phyloP scores from a whole-genome alignment of 2,888 invertebrate species.

The Parnassius glacialis region DNA sequence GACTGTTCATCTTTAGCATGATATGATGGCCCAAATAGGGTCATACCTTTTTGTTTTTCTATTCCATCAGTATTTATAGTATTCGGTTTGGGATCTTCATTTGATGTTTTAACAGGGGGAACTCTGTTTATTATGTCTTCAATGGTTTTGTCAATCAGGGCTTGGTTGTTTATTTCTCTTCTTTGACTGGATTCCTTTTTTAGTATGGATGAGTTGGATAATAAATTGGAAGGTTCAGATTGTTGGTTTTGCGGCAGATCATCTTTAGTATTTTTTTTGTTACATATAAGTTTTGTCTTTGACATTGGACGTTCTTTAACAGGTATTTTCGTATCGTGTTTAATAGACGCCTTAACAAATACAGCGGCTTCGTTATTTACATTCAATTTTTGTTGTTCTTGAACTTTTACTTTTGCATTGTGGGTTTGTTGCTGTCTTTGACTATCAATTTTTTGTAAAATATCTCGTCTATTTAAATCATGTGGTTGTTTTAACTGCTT shows the following conservation, averaged over 20 bases:
- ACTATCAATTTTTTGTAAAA: slow-evolving; percentile 69
- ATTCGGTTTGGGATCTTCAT: slow-evolving; percentile 43
- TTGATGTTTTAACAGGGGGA: slow-evolving; percentile 42
- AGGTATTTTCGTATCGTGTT: slow-evolving; percentile 21
- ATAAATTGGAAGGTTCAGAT: slow-evolving; percentile 5
- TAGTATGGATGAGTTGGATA: slow-evolving; percentile 23
- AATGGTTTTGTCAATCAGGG: slow-evolving; percentile 69
- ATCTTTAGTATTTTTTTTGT: slow-evolving; percentile 37
- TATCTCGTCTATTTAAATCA: slow-evolving; percentile 71
- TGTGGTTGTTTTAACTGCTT: slow-evolving; percentile 72
- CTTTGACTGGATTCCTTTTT: slow-evolving; percentile 45
- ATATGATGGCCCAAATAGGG: slow-evolving; percentile 25
- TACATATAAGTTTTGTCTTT: slow-evolving; percentile 38
- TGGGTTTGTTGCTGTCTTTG: slow-evolving; percentile 54
- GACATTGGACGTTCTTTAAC: slow-evolving; percentile 18
- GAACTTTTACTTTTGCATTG: slow-evolving; percentile 51
- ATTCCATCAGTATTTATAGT: slow-evolving; percentile 34
- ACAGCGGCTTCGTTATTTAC: slow-evolving; percentile 52
- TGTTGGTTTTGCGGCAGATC: slow-evolving; percentile 31
- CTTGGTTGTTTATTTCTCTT: slow-evolving; percentile 62
- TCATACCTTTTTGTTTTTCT: slow-evolving; percentile 33
- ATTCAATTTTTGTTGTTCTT: slow-evolving; percentile 49
- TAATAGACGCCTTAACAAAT: slow-evolving; percentile 44
- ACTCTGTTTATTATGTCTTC: slow-evolving; percentile 67
- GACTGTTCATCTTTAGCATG: slow-evolving; percentile 35